These are phyloP conservation scores for Planococcus citri DNA, from an alignment of 1,140 invertebrate genomes.

Conservation along the genomic window DNA sequence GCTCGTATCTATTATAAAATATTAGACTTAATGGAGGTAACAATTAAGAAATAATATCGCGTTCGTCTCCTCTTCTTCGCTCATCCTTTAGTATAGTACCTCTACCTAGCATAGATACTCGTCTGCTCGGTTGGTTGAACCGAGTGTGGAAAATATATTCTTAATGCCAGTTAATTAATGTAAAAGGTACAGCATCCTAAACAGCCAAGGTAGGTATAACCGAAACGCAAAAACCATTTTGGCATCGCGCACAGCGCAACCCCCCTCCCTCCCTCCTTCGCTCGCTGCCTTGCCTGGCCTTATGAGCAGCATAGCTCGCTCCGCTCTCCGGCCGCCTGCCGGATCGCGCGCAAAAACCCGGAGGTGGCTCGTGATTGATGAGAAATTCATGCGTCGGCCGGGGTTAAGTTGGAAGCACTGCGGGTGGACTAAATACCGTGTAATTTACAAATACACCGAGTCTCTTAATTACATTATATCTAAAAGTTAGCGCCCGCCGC, in stretches of 20 bases:
- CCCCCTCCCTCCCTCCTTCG: too few relatives aligned
- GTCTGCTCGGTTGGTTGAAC: not conserved
- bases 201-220: too few relatives aligned
- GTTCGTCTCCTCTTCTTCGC: not conserved
- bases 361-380: conserved; percentile 14
- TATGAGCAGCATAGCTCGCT: too few relatives aligned
- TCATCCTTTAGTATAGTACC: not conserved
- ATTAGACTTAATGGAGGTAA: not conserved
- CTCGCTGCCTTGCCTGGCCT: too few relatives aligned
- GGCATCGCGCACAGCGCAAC: too few relatives aligned
- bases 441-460: conserved; percentile 20
- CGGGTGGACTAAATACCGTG: conserved; percentile 19
- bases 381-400: conserved; percentile 18
- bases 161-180: conserved; percentile 13
- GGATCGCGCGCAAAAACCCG: not conserved
- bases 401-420: conserved; percentile 17
- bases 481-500: conserved; percentile 11
- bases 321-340: not conserved
- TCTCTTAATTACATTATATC: conserved; percentile 20
- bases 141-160: not conserved
- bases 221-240: too few relatives aligned
- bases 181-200: not conserved
- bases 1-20: too few relatives aligned
- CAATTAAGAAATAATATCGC: conserved; percentile 9
- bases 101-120: not conserved